Conservation (phyloP, 2,888 invertebrate genomes). For the Clostera curtula region DNA sequence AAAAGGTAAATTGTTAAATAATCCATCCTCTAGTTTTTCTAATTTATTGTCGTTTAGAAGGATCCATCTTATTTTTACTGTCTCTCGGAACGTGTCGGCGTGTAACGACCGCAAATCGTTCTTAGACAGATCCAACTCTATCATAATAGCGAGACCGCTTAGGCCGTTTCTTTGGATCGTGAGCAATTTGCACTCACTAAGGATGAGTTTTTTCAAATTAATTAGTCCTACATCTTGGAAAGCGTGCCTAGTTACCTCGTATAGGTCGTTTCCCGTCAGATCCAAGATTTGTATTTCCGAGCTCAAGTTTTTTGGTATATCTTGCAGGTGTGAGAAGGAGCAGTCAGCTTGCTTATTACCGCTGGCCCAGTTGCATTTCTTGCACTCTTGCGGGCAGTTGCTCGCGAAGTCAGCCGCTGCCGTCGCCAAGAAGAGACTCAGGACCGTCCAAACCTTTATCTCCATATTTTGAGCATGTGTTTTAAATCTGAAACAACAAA, state of each 20-base stretch:
- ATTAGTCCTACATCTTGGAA: constrained; percentile 81
- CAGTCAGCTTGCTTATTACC: constrained; percentile 91
- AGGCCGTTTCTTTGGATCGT: constrained; percentile 85
- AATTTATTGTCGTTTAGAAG: constrained; percentile 85
- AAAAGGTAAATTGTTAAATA: constrained; percentile 84
- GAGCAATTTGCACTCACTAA: constrained; percentile 83
- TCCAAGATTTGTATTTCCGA: constrained; percentile 82
- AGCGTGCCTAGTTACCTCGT: constrained; percentile 78
- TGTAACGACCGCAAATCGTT: constrained; percentile 81
- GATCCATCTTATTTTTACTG: constrained; percentile 81
- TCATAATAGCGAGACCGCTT: constrained; percentile 82
- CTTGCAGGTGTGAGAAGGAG: constrained; percentile 76
- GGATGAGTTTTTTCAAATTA: constrained; percentile 86
- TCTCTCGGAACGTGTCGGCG: constrained; percentile 81
- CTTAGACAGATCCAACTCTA: constrained; percentile 87
- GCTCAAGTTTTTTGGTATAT: constrained; percentile 83
- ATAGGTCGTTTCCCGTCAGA: constrained; percentile 81
- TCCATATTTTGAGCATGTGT: constrained; percentile 44
- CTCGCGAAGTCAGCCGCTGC: constrained; percentile 69
- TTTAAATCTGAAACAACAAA: constrained; percentile 49
- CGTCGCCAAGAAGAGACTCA: constrained; percentile 37
- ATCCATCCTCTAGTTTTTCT: constrained; percentile 80
- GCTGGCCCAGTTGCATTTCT: constrained; percentile 89
- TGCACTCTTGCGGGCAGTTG: constrained; percentile 80
- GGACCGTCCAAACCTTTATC: constrained; percentile 35